Base-by-base conservation (phyloP, 2,888 invertebrate species). In the Eubasilissa splendida region DNA sequence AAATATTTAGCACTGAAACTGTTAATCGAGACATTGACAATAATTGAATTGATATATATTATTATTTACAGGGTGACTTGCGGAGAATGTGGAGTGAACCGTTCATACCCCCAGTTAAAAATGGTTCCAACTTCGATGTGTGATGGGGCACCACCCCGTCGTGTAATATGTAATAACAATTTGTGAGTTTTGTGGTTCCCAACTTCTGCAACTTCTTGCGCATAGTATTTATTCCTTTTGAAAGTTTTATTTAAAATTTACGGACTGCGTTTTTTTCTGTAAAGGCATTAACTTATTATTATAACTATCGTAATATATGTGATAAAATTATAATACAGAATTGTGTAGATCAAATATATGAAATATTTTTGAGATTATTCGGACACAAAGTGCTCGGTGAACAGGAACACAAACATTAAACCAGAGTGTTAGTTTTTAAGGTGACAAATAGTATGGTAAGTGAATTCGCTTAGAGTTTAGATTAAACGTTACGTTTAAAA, bases 31-130 rank as follows among this genome's bases (percentile, higher is more conserved):
- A 22, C 22, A 1, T 22, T 22, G 22, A 22, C 1, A 22, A 22
- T 22, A 22, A 22, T 22, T 22, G 0, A 1, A 22, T 22, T 22
- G 22, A 22, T 22, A 22, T 54, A 80, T 77, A n/a, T 82, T 66
- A 77, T 82, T 85, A 66, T 59, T 82, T 77, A 8, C 89, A 98
- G 98, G 98, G 99, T 84, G 99, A 99, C 91, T 92, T 99, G 86
- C 92, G 97, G 87, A 93, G 98, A 86, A 99, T 99, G 98, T 99
- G 99, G 99, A 97, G 96, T 87, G 98, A 97, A 89, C 97, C 97
- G 84, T 97, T 97, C 90, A 96, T 96, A 90, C 92, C 95, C 85
- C 94, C 96, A 86, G 92, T 93, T 86, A 93, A 96, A 85, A 97
- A 96, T 85, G 87, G 87, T 82, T 88, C 89, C 0, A 91, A 91